Base-by-base conservation (phyloP, 1,140 invertebrate species). In the Calliphora vicina region DNA sequence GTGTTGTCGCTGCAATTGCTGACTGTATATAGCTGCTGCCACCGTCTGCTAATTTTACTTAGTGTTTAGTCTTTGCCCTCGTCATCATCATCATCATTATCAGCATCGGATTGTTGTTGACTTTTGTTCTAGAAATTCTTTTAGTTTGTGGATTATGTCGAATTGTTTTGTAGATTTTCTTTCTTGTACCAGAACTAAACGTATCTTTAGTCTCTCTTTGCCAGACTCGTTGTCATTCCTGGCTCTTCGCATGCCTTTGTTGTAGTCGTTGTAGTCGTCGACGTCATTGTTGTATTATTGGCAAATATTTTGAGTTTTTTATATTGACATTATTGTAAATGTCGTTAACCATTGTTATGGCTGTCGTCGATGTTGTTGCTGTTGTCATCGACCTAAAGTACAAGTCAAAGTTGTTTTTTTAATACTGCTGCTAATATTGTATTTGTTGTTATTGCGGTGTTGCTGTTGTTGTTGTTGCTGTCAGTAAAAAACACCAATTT, bases 371-470 rank as follows among this genome's bases (percentile, higher is more conserved):
- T 61, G 57, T 61, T 10, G 61, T 67, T 23, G 61, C 17, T 9
- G 61, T 67, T 67, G 61, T 67, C n/a, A n/a, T 67, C 73, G 81
- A 50, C 86, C 84, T 13, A 67, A 67, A 67, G 61, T 67, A 67
- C 61, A 67, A 67, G 61, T 67, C 61, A 67, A 67, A 67, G 61
- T 67, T 61, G 76, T 84, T 82, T 85, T n/a, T n/a, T 87, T 82
- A 86, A 86, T 87, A 86, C 86, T 86, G 86, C 84, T 23, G 73
- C 6, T 29, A 35, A 42, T 76, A 25, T 76, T 17, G 61, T 12
- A 17, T 5, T 67, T 10, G 61, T 9, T 67, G 61, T 23, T 23
- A 20, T 1, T 67, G 61, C 5, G n/a, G 0, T 67, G 61, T 25
- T 8, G 20, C 1, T 25, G 20, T 4, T 67, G 61, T 1, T 76